phyloP scores from a whole-genome alignment of 2,113 vertebrate genomes.

The Apistogramma diplotaenia region DNA sequence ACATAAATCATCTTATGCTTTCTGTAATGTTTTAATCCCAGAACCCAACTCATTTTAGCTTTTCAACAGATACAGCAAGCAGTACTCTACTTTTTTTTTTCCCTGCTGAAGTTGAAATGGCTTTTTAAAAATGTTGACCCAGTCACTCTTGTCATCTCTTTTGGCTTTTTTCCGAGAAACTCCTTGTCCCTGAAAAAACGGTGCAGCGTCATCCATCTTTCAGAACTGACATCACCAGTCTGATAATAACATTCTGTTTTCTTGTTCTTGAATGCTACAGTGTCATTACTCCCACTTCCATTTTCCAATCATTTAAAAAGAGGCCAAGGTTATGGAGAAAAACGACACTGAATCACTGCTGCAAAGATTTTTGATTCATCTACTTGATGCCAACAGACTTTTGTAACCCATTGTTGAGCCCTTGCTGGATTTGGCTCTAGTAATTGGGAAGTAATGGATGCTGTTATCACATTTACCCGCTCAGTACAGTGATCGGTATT shows the following conservation, averaged over 20 bases:
- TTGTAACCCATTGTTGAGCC: not conserved
- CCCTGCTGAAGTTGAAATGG: not conserved
- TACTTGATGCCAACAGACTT: not conserved
- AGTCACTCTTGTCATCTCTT: not conserved
- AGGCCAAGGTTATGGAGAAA: constrained; percentile 5
- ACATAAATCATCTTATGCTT: constrained; percentile 22
- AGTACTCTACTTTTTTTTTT: not conserved
- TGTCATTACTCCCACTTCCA: not conserved
- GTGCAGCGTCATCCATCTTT: not conserved
- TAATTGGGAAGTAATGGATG: not conserved
- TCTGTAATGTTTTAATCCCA: constrained; percentile 31
- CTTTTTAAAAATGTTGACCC: not conserved
- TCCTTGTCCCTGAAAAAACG: not conserved
- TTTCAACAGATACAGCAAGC: not conserved
- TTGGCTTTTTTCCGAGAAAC: not conserved
- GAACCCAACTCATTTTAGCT: constrained; percentile 5
- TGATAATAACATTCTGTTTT: not conserved
- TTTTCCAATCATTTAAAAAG: not conserved
- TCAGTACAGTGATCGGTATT: not conserved
- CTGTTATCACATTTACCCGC: not conserved
- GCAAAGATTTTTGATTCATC: constrained; percentile 11
- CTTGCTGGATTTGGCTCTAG: not conserved
- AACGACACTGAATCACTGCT: not conserved
- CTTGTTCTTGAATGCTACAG: not conserved
- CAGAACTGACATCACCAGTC: not conserved